These are phyloP conservation scores for Apostichopus japonicus DNA, from an alignment of 35 echinoderm and acorn worm genomes.

Conservation along the genomic window DNA sequence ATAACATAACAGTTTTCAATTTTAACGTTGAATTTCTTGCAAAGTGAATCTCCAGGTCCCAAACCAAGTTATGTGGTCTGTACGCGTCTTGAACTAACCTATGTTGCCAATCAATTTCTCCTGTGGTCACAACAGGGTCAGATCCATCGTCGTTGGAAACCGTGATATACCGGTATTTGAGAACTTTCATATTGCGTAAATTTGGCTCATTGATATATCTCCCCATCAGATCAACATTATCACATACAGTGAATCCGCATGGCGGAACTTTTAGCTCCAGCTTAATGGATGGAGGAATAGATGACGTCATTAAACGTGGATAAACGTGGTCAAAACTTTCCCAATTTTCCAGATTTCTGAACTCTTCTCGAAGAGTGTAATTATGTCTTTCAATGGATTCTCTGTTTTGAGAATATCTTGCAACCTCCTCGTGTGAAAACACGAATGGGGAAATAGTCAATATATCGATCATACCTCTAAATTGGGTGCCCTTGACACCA, in stretches of 20 bases:
- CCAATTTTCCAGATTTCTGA: slow-evolving; percentile 65
- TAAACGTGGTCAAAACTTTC: slow-evolving; percentile 45
- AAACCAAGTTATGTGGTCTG: slow-evolving; percentile 74
- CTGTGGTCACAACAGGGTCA: slow-evolving; percentile 60
- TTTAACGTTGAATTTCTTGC: slow-evolving; percentile 67
- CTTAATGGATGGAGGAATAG: slow-evolving; percentile 42
- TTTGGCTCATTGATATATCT: slow-evolving; percentile 45
- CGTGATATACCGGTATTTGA: slow-evolving; percentile 76
- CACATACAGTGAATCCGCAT: slow-evolving; percentile 90
- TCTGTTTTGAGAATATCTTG: slow-evolving; percentile 24
- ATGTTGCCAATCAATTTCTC: slow-evolving; percentile 69
- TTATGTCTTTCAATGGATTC: not conserved
- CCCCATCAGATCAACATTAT: slow-evolving; percentile 68
- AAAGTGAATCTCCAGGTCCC: slow-evolving; percentile 38
- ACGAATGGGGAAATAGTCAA: slow-evolving; percentile 54
- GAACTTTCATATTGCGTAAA: slow-evolving; percentile 50
- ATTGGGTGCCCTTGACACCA: slow-evolving; percentile 22
- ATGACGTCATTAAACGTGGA: slow-evolving; percentile 50
- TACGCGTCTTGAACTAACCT: slow-evolving; percentile 66
- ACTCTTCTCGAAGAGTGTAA: slow-evolving; percentile 57
- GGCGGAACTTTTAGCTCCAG: slow-evolving; percentile 52
- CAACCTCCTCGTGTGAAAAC: slow-evolving; percentile 58
- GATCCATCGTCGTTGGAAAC: slow-evolving; percentile 82
- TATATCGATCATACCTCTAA: slow-evolving; percentile 73
- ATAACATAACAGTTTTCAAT: slow-evolving; percentile 49